Conservation (phyloP, 2,113 vertebrate genomes). For the Lanius ludovicianus region DNA sequence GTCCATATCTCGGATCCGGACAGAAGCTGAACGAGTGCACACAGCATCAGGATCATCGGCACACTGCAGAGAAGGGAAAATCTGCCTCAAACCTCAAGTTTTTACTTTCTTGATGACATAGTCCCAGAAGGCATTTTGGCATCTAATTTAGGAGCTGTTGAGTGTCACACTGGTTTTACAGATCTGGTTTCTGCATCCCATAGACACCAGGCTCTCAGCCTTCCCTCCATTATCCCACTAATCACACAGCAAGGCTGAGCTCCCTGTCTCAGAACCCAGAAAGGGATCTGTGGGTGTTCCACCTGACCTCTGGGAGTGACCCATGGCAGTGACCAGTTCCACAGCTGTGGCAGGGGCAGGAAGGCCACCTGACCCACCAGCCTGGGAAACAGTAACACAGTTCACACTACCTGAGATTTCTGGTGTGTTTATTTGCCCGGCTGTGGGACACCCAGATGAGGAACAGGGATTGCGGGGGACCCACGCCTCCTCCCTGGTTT, state of each 20-base stretch:
- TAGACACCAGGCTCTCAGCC: background rate
- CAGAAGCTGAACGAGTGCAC: conserved; percentile 86
- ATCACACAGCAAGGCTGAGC: background rate
- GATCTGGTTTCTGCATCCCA: background rate
- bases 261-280: background rate
- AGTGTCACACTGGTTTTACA: background rate
- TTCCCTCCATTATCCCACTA: background rate
- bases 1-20: conserved; percentile 79
- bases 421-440: background rate
- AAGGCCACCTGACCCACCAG: background rate
- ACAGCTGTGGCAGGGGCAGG: background rate
- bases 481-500: background rate
- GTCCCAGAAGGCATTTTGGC: background rate
- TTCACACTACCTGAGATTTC: accelerated
- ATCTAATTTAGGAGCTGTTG: background rate
- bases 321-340: background rate
- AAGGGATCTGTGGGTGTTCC: background rate
- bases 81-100: background rate
- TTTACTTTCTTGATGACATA: background rate
- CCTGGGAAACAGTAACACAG: accelerated
- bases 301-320: accelerated
- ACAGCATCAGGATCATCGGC: conserved; percentile 91
- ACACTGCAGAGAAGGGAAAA: conserved; percentile 78
- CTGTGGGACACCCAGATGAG: background rate
- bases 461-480: background rate